phyloP scores from a whole-genome alignment of 2,113 vertebrate species.

The Amblyornis subalaris region DNA sequence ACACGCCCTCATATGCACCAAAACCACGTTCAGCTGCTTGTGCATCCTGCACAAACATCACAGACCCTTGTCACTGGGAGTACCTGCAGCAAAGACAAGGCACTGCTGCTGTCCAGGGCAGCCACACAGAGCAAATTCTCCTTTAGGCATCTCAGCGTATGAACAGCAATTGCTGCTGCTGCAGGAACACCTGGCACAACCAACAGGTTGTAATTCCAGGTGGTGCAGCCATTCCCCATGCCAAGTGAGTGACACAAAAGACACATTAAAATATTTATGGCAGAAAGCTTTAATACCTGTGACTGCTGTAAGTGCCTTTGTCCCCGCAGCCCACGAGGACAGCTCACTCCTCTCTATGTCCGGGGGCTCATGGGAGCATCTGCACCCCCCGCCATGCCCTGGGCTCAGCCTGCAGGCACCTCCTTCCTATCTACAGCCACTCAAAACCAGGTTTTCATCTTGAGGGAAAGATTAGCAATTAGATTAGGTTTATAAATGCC shows the following conservation, averaged over 20 bases:
- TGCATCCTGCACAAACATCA: background rate
- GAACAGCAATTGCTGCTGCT: background rate
- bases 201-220: background rate
- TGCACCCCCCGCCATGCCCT: background rate
- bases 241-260: background rate
- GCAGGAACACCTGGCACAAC: no score
- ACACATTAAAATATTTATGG: conserved; percentile 5
- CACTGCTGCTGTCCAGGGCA: background rate
- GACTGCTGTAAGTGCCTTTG: background rate
- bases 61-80: accelerated
- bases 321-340: accelerated
- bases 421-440: background rate
- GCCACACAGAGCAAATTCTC: background rate
- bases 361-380: accelerated
- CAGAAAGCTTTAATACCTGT: background rate
- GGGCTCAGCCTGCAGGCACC: background rate
- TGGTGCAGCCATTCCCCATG: background rate
- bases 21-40: background rate
- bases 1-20: accelerated
- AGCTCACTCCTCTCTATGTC: accelerated
- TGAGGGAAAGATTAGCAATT: background rate
- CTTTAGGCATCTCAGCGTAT: background rate
- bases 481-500: background rate
- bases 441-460: background rate
- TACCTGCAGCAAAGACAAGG: background rate